Evolutionary conservation across 1,140 invertebrate species (phyloP).

Genomic region (Penaeus chinensis): DNA sequence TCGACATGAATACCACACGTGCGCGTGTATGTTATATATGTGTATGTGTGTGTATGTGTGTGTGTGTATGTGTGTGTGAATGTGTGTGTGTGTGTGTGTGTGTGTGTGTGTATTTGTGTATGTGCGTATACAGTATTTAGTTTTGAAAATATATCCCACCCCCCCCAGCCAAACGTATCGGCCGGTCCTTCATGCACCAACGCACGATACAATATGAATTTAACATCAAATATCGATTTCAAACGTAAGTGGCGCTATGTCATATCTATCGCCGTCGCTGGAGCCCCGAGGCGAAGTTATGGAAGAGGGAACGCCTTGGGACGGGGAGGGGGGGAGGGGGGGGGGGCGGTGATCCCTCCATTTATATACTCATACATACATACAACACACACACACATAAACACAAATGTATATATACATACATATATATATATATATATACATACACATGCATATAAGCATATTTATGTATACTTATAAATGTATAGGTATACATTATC

Average conservation of each 20-base stretch:
- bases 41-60: neutral
- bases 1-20: too few species aligned
- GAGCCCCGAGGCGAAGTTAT: too few species aligned
- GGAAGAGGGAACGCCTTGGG: too few species aligned
- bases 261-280: too few species aligned
- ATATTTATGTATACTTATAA: slow-evolving; percentile 41
- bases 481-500: slow-evolving; percentile 26
- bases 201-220: too few species aligned
- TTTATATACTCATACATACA: slow-evolving; percentile 11
- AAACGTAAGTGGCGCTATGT: too few species aligned
- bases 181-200: too few species aligned
- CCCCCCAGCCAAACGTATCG: too few species aligned
- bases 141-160: neutral
- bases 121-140: neutral
- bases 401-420: slow-evolving; percentile 31
- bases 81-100: neutral
- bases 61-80: neutral
- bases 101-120: slow-evolving; percentile 7
- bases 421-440: slow-evolving; percentile 30
- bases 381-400: slow-evolving; percentile 21
- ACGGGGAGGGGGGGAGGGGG: neutral
- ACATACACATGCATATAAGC: slow-evolving; percentile 38
- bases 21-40: neutral
- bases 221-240: too few species aligned
- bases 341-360: neutral